A percentile compares a stretch with the other conserved stretches of the same genome.
phyloP scores from a whole-genome alignment of 1,140 invertebrate species.

The Scaptomyza pallida region DNA sequence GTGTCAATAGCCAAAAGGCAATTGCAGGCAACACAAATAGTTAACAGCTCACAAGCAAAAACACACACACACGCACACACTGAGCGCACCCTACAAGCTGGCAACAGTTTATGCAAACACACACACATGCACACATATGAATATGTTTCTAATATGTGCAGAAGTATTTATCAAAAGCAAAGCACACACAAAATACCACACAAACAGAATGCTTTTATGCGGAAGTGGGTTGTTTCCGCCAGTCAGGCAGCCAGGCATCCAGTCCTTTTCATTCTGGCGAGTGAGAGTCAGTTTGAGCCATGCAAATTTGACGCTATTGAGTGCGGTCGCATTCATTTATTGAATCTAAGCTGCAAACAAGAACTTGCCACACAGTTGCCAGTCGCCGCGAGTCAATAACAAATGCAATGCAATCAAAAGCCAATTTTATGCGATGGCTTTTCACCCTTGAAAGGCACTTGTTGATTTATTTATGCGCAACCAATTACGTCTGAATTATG shows the following conservation, averaged over 20 bases:
- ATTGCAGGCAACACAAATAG: constrained; percentile 52
- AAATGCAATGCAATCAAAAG: constrained; percentile 8
- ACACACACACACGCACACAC: constrained; percentile 1
- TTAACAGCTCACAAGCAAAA: constrained; percentile 26
- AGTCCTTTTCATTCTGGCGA: constrained; percentile 6
- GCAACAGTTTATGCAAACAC: constrained; percentile 36
- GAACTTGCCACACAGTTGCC: constrained; percentile 31
- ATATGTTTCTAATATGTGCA: constrained; percentile 72
- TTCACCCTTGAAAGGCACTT: constrained; percentile 16
- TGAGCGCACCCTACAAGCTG: too few species aligned
- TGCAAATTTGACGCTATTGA: constrained; percentile 23
- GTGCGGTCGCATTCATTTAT: constrained; percentile 34
- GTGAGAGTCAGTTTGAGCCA: neutral
- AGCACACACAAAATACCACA: constrained; percentile 18
- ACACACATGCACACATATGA: constrained; percentile 39
- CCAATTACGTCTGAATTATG: constrained; percentile 8
- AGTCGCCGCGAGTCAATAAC: constrained; percentile 35
- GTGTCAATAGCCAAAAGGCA: constrained; percentile 68
- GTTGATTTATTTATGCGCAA: constrained; percentile 26
- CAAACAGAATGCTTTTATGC: constrained; percentile 6
- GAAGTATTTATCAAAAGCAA: constrained; percentile 64
- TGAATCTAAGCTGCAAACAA: constrained; percentile 33
- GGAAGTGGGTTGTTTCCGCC: constrained; percentile 17
- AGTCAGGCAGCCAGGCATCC: neutral
- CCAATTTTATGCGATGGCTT: constrained; percentile 6